Conservation (phyloP, 2,888 invertebrate species). For the Tanytarsus gracilentus region DNA sequence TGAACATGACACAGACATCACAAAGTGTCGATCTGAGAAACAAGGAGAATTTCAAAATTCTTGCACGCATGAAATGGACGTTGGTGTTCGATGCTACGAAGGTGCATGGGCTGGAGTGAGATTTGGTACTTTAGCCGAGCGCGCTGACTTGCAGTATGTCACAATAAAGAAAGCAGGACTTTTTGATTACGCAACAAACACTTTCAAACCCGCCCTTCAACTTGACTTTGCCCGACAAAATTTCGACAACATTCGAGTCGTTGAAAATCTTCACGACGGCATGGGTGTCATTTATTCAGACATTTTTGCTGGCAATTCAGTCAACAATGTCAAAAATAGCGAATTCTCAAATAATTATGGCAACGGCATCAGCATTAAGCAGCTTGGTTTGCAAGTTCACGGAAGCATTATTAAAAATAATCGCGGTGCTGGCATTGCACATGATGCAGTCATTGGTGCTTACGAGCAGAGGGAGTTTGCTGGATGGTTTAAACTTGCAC, state of each 20-base stretch:
- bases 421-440: slow-evolving; percentile 77
- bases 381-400: slow-evolving; percentile 71
- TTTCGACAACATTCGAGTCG: slow-evolving; percentile 68
- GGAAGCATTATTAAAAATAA: slow-evolving; percentile 77
- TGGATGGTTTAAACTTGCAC: slow-evolving; percentile 76
- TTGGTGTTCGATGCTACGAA: slow-evolving; percentile 79
- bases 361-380: slow-evolving; percentile 82
- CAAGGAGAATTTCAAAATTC: slow-evolving; percentile 75
- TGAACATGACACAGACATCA: slow-evolving; percentile 82
- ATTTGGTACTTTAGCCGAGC: slow-evolving; percentile 78
- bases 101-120: slow-evolving; percentile 91
- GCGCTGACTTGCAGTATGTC: slow-evolving; percentile 77
- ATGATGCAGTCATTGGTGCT: slow-evolving; percentile 78
- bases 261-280: slow-evolving; percentile 85
- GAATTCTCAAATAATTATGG: slow-evolving; percentile 77
- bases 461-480: slow-evolving; percentile 82
- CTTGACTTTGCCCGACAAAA: slow-evolving; percentile 78
- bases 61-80: slow-evolving; percentile 78
- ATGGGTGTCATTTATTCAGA: slow-evolving; percentile 91
- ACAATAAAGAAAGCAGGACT: slow-evolving; percentile 88
- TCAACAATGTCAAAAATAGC: slow-evolving; percentile 73
- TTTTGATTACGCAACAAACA: slow-evolving; percentile 80
- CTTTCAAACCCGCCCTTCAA: slow-evolving; percentile 81
- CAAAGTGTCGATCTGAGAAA: slow-evolving; percentile 73
- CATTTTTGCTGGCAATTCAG: slow-evolving; percentile 74